Evolutionary conservation across 2,888 invertebrate genomes (phyloP), one percentile per base, ranked within the genome.

Genomic region (Azorinus chamasolen): DNA sequence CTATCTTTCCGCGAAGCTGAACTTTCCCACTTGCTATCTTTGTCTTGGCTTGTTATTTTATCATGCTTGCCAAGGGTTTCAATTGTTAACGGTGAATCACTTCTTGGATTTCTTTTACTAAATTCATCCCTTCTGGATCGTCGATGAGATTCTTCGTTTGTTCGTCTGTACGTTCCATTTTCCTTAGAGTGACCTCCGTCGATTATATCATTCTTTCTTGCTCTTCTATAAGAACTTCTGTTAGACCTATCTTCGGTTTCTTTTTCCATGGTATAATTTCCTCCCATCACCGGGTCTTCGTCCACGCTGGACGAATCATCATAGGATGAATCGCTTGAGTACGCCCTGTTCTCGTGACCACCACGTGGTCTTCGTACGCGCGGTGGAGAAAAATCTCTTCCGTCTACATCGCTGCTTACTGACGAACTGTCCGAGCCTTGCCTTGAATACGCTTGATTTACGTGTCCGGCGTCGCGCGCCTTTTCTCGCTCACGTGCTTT

Each of bases 21-120:
- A 20, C 66, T 62, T 18, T 55, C 62, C 51, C 63, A 62, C 20
- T 59, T 24, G n/a, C n/a, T n/a, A 18, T 76, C 76, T 53, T 50
- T 73, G 24, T 71, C 71, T 25, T 59, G 54, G 14, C 79, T 27
- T 6, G 80, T 76, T 39, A 62, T 62, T 48, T 81, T 62, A 50
- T 81, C 77, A 22, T 81, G 81, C 51, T 81, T 78, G 57, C 66
- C 54, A 20, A 81, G 63, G 18, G 62, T 69, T 58, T 63, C 81
- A 20, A 81, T 72, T 14, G 81, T 81, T 12, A 81, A 55, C 14
- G 81, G 81, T 0, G 81, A 81, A 74, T 81, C 78, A 65, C 81
- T 81, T 18, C 81, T 55, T 18, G 77, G 81, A 69, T 81, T 81
- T 71, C 81, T 51, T 43, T 62, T 68, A n/a, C 53, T 41, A 59